Evolutionary conservation across 1,140 invertebrate genomes (phyloP), one percentile per base, ranked within the genome.

Genomic region (Brachionus plicatilis): DNA sequence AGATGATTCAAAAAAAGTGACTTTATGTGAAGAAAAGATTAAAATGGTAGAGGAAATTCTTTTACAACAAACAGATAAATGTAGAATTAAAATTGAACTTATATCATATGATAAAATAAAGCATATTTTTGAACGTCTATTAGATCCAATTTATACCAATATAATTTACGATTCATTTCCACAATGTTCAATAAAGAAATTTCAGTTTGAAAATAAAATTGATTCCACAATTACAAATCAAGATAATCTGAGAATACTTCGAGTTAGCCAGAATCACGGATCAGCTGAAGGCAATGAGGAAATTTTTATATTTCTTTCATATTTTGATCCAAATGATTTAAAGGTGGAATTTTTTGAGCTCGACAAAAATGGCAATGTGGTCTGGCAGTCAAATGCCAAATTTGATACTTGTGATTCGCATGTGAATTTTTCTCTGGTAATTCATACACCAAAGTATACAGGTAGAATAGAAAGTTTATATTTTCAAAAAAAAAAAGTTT

Each of bases 291-390:
- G 72, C 11, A 45, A 20, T 4, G 72, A 76, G 6, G 72, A 76
- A 50, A 76, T 76, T 43, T 47, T 76, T 8, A 8, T 76, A 14
- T 50, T 76, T 14, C 47, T 45, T 0, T 50, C 43, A 24, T 50
- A 50, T 76, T 50, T 76, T 27, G n/a, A 76, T 37, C 43, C 43
- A 17, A 53, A 76, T 50, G 72, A 76, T 50, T 47, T 76, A 27
- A 12, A 27, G 14, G 72, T 76, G 3, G 72, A 76, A 76, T 76
- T 76, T 76, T 76, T 76, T 50, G 17, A 50, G 20, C 24, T 76
- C 3, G 50, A 76, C 7, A 76, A 76, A 12, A n/a, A 24, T 14
- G 27, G 20, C n/a, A 45, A 76, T 12, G 27, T 76, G 1, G 45
- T 11, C 11, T 76, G 72, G 72, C 20, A 47, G 11, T 47, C 43